Base-by-base conservation (phyloP, 2,797 vertebrate species). In the Amblyopsis hoosieri region DNA sequence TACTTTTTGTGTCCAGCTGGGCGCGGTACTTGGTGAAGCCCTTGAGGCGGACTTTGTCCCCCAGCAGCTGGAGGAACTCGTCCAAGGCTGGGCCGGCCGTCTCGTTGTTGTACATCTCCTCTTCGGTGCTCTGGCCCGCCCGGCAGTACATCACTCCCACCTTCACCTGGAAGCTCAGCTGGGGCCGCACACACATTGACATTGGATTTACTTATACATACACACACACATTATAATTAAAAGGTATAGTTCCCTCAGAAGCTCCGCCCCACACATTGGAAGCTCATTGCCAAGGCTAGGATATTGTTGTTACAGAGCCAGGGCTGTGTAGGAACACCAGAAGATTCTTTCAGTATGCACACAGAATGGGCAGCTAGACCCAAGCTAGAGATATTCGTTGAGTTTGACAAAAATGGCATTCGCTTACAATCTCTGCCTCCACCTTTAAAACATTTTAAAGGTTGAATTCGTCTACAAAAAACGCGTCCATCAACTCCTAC, bases 71-170 rank as follows among this genome's bases (percentile, higher is more conserved):
- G 68, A 99, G 95, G 87, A 99, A 99, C 69, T 98, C 97, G 79
- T 98, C 96, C 62, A 99, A 93, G 69, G 96, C 96, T 1, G 95
- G 94, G 42, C 95, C 95, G 0, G 97, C 96, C 0, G 69, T 91
- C 81, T 99, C 97, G 11, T 98, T 99, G 85, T 99, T 99, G 87
- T 99, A 99, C 96, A 99, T 99, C 85, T 99, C 97, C 70, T 99
- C 97, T 78, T 99, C 97, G 0, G 96, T 97, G 91, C 96, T 96
- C 86, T 99, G 97, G 45, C 96, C 97, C 0, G 95, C 94, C 83
- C 95, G 87, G 85, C 97, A 98, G 88, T 98, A 99, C 96, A 99
- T 98, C 84, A 99, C 92, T 63, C 97, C 97, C 66, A 99, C 97
- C 78, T 99, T 99, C 70, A 97, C 94, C 64, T 98, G 96, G 85